These are phyloP conservation scores for Acleris laterana DNA, from an alignment of 2,888 invertebrate genomes.

Conservation along the genomic window DNA sequence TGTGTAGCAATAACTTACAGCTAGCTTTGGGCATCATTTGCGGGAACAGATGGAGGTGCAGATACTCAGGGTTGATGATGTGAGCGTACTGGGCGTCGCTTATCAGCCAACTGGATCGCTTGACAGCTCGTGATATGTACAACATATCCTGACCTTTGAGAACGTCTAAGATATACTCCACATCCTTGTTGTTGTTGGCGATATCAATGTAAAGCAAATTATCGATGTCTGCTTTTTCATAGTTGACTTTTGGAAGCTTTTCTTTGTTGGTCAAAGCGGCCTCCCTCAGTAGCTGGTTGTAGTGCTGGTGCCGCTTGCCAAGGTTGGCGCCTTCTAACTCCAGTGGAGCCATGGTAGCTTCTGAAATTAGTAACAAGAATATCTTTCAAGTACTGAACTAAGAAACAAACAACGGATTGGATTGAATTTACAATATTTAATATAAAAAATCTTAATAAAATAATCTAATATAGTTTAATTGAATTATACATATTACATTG, in stretches of 20 bases:
- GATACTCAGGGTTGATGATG: conserved; percentile 65
- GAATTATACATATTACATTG: no score
- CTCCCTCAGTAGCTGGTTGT: conserved; percentile 52
- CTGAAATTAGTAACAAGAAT: conserved; percentile 6
- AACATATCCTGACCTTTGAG: conserved; percentile 64
- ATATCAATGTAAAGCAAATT: conserved; percentile 66
- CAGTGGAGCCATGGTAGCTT: conserved; percentile 49
- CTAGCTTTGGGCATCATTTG: conserved; percentile 62
- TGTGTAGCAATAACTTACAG: conserved; percentile 59
- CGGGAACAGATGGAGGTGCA: conserved; percentile 58
- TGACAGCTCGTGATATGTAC: conserved; percentile 65
- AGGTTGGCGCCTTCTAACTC: conserved; percentile 35
- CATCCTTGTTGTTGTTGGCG: conserved; percentile 56
- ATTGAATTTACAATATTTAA: no score
- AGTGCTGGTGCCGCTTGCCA: conserved; percentile 41
- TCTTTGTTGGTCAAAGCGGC: conserved; percentile 30
- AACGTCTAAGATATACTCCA: conserved; percentile 61
- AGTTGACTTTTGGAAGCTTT: conserved; percentile 43
- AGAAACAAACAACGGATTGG: no score
- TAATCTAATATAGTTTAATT: no score
- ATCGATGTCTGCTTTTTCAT: conserved; percentile 55
- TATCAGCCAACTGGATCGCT: conserved; percentile 62
- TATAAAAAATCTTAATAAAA: no score
- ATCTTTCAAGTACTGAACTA: background rate
- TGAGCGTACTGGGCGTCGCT: conserved; percentile 60